phyloP scores from a whole-genome alignment of 1,140 invertebrate genomes.

The Brachionus plicatilis region DNA sequence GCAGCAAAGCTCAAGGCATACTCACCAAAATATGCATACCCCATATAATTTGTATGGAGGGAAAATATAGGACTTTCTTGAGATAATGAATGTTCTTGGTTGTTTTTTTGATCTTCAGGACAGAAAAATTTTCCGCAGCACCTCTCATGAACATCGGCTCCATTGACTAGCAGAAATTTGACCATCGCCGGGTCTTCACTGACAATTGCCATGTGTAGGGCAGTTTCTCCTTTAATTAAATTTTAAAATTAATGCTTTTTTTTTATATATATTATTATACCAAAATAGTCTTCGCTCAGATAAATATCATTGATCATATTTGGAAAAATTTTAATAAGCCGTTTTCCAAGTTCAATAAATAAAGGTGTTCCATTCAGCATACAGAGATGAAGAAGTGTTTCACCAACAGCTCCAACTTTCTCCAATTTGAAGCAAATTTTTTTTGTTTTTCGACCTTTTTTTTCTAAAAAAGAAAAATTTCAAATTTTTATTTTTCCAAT shows the following conservation, averaged over 20 bases:
- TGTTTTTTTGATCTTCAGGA: constrained; percentile 90
- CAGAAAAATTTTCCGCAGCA: constrained; percentile 80
- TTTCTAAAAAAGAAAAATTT: neutral
- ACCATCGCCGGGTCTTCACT: constrained; percentile 97
- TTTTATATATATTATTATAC: constrained; percentile 14
- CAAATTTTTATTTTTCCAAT: neutral
- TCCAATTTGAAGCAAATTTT: constrained; percentile 86
- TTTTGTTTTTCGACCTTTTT: neutral
- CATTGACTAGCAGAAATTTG: constrained; percentile 84
- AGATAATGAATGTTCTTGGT: constrained; percentile 68
- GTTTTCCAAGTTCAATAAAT: constrained; percentile 84
- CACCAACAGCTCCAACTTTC: constrained; percentile 86
- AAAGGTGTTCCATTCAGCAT: constrained; percentile 81
- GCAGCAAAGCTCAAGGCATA: constrained; percentile 92
- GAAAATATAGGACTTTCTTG: constrained; percentile 85
- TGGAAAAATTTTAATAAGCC: constrained; percentile 81
- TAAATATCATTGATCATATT: constrained; percentile 94
- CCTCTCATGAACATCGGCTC: constrained; percentile 80
- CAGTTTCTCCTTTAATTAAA: constrained; percentile 45
- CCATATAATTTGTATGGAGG: constrained; percentile 82
- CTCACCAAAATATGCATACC: constrained; percentile 95
- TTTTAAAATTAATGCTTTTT: neutral
- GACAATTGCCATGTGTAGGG: constrained; percentile 88
- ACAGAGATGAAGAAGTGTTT: constrained; percentile 87
- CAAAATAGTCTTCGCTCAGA: constrained; percentile 91